Conservation (phyloP, 1,140 invertebrate genomes). For the Cydia pomonella region DNA sequence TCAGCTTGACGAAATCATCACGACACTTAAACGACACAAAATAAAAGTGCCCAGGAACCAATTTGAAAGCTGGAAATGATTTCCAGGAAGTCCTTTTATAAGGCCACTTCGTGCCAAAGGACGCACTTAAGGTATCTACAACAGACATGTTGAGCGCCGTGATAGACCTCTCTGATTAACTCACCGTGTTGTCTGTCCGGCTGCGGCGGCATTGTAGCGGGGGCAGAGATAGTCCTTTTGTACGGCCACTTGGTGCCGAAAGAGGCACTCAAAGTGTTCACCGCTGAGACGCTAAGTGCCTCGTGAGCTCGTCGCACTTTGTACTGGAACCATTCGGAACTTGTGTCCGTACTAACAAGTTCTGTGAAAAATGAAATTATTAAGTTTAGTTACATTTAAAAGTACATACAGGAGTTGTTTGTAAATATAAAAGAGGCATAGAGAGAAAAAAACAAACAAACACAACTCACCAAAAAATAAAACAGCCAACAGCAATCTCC, state of each 20-base stretch:
- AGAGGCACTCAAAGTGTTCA: constrained; percentile 93
- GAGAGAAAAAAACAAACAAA: constrained; percentile 29
- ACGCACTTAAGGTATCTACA: constrained; percentile 92
- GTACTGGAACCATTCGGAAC: constrained; percentile 92
- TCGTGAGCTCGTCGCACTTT: constrained; percentile 95
- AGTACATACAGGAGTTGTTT: not conserved
- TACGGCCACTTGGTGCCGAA: constrained; percentile 97
- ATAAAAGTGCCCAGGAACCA: too few relatives aligned
- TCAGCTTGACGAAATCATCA: too few relatives aligned
- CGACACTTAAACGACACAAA: too few relatives aligned
- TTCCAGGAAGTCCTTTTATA: constrained; percentile 89
- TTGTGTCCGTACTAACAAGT: constrained; percentile 93
- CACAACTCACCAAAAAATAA: not conserved
- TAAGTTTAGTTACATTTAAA: not conserved
- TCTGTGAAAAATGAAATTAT: constrained; percentile 81
- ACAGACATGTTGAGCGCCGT: constrained; percentile 71
- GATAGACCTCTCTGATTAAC: constrained; percentile 9
- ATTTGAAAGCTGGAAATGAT: too few relatives aligned
- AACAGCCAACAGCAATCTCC: not conserved
- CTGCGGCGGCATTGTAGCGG: constrained; percentile 89
- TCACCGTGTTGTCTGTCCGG: constrained; percentile 90
- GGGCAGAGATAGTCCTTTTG: constrained; percentile 95
- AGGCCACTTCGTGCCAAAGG: constrained; percentile 95
- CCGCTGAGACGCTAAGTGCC: constrained; percentile 88
- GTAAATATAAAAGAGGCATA: not conserved